A percentile compares a stretch with the other conserved stretches of the same genome.
Evolutionary conservation across 1,140 invertebrate species (phyloP).

Genomic region (Campodea augens): DNA sequence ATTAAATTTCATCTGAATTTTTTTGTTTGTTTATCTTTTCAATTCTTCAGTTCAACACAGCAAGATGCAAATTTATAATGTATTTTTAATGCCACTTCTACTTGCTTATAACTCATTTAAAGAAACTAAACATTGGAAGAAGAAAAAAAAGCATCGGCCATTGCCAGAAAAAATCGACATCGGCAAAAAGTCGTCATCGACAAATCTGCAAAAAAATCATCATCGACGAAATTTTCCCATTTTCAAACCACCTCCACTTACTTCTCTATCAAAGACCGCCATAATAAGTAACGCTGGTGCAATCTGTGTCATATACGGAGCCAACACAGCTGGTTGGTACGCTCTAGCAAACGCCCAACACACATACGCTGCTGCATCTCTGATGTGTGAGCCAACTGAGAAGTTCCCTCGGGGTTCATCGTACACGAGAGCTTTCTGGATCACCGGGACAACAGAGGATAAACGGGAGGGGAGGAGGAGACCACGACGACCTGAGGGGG

Average conservation of each 20-base stretch:
- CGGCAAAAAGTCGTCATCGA: no score
- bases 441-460: slow-evolving; percentile 54
- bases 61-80: no score
- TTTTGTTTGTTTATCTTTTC: no score
- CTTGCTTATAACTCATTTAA: no score
- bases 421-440: slow-evolving; percentile 66
- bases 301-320: slow-evolving; percentile 61
- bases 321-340: slow-evolving; percentile 68
- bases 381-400: slow-evolving; percentile 75
- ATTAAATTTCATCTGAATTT: no score
- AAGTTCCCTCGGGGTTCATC: slow-evolving; percentile 72
- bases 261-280: slow-evolving; percentile 85
- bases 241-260: slow-evolving; percentile 23
- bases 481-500: slow-evolving; percentile 56
- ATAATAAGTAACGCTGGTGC: slow-evolving; percentile 60
- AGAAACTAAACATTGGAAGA: no score
- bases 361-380: slow-evolving; percentile 94
- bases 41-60: no score
- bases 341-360: slow-evolving; percentile 96
- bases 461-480: slow-evolving; percentile 65
- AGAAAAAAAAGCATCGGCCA: no score
- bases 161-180: no score
- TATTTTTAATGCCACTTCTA: no score
- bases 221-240: no score
- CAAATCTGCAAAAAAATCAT: no score